A percentile compares a stretch with the other conserved stretches of the same genome.
Conservation (phyloP, 2,113 vertebrate species). For the Clinocottus analis region DNA sequence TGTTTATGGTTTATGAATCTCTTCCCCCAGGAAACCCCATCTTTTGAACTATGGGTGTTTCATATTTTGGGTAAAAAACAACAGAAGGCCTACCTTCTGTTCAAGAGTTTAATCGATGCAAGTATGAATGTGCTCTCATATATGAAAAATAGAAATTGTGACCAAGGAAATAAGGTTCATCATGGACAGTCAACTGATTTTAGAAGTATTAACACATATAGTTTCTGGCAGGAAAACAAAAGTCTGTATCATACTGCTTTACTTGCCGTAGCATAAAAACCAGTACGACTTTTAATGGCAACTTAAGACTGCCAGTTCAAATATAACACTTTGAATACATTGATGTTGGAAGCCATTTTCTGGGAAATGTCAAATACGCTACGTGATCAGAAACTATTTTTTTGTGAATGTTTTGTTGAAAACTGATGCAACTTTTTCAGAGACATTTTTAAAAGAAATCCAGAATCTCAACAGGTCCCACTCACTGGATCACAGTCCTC, state of each 20-base stretch:
- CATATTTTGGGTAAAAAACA: too few species aligned
- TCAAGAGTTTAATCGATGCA: too few species aligned
- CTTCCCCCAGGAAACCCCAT: background rate
- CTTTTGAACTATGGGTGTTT: background rate
- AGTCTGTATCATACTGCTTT: background rate
- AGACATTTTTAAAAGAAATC: background rate
- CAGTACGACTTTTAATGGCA: background rate
- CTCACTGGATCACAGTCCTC: constrained; percentile 91
- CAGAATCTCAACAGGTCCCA: constrained; percentile 15
- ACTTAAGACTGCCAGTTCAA: too few species aligned
- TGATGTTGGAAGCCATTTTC: background rate
- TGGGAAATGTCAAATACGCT: background rate
- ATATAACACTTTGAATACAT: background rate
- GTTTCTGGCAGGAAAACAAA: background rate
- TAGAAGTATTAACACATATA: background rate
- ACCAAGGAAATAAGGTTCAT: background rate
- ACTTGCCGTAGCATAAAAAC: background rate
- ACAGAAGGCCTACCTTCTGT: background rate
- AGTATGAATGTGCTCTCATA: background rate
- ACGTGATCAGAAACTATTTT: background rate
- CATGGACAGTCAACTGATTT: background rate
- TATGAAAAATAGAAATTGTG: background rate
- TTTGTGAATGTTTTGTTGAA: background rate
- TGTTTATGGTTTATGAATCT: background rate
- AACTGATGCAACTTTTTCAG: background rate